A percentile compares a stretch with the other conserved stretches of the same genome.
Conservation (phyloP, 2,888 invertebrate species). For the Taenaris catops region DNA sequence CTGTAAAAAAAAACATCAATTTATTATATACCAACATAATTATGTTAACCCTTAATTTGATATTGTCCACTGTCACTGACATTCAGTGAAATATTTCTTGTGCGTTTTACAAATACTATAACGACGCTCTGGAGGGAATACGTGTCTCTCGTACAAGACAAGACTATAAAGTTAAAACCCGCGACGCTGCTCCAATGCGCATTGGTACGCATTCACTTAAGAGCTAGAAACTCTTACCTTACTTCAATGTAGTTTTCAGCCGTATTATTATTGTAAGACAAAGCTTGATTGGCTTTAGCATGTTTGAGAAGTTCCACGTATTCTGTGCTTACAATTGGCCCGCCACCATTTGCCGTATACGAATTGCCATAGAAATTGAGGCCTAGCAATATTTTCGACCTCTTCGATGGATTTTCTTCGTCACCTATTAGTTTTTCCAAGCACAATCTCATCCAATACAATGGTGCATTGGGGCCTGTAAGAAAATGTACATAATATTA, state of each 20-base stretch:
- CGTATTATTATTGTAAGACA: slow-evolving; percentile 87
- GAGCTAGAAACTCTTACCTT: too few species aligned
- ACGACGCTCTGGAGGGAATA: too few species aligned
- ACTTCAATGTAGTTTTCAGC: slow-evolving; percentile 93
- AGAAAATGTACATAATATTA: slow-evolving; percentile 12
- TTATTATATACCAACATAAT: too few species aligned
- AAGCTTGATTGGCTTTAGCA: slow-evolving; percentile 83
- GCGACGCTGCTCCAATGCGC: too few species aligned
- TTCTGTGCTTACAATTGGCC: slow-evolving; percentile 88
- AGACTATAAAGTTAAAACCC: too few species aligned
- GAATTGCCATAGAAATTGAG: slow-evolving; percentile 97
- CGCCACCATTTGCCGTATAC: slow-evolving; percentile 90
- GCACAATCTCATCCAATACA: slow-evolving; percentile 89
- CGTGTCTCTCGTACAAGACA: too few species aligned
- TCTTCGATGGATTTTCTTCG: slow-evolving; percentile 73
- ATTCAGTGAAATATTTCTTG: too few species aligned
- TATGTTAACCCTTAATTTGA: too few species aligned
- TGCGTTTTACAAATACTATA: too few species aligned
- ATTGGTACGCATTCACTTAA: too few species aligned
- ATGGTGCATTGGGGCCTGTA: slow-evolving; percentile 92
- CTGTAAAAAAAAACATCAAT: slow-evolving; percentile 66
- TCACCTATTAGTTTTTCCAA: slow-evolving; percentile 86
- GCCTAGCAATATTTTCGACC: slow-evolving; percentile 91
- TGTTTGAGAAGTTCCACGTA: slow-evolving; percentile 88
- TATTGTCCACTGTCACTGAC: too few species aligned